Evolutionary conservation across 2,113 vertebrate species (phyloP), one percentile per base, ranked within the genome.

Genomic region (Psammodynastes pulverulentus): DNA sequence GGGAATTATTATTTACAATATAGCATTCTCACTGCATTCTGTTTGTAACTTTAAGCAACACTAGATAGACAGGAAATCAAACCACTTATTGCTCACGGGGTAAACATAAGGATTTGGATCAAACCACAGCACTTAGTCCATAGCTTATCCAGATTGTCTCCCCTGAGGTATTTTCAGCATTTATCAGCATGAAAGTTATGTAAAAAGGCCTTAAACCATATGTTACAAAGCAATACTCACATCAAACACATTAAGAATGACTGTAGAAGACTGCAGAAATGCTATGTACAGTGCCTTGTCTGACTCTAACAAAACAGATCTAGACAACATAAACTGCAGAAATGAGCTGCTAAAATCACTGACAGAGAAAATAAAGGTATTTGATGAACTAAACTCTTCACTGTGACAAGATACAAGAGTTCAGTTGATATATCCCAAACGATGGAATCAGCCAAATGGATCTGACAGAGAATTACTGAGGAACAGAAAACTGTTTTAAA

Each of bases 91-190:
- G 96, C 97, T 97, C 86, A 93, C 7, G 92, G 97, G 96, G 92
- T 97, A 97, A 97, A 97, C 96, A 97, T 52, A 90, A 95, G 94
- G 92, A 95, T 96, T 97, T 96, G 89, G 96, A 96, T 96, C 92
- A 94, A 94, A 94, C 90, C 85, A 85, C 5, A 91, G 62, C 91
- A 95, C 88, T 95, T 95, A n/a, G 48, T 95, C 94, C 93, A 72
- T 92, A 92, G 92, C 92, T 96, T 91, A 97, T 92, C 93, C 92
- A 96, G 96, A 96, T 95, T 96, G 94, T 93, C 43, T 56, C 84
- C 95, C 95, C 92, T 52, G 90, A 96, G 94, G 94, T 96, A 92
- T 94, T 96, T 97, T 96, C 88, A 95, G 95, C 97, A 96, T 93
- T 39, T 93, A 96, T 96, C 96, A 94, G 92, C 93, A 95, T 96